Evolutionary conservation across 2,888 invertebrate genomes (phyloP).

Genomic region (Arrhopalites spinosus): DNA sequence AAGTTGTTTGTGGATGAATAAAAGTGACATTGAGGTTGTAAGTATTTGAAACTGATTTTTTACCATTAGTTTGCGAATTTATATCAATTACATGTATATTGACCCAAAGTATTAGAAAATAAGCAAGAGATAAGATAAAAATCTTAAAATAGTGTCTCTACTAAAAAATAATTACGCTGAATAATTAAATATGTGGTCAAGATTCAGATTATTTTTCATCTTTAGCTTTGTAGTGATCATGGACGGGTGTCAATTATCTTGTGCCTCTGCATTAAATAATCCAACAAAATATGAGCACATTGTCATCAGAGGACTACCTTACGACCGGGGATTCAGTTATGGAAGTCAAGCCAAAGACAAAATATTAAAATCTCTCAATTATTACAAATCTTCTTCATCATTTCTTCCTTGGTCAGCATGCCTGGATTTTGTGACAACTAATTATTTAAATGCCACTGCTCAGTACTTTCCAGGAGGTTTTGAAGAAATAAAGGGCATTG

Average conservation of each 20-base stretch:
- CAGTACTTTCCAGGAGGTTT: slow-evolving; percentile 41
- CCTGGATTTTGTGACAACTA: slow-evolving; percentile 33
- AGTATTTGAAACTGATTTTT: too few species aligned
- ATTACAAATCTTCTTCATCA: slow-evolving; percentile 35
- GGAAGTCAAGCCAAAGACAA: slow-evolving; percentile 44
- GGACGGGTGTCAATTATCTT: not conserved
- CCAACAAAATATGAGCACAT: slow-evolving; percentile 15
- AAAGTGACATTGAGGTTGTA: too few species aligned
- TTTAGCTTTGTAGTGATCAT: not conserved
- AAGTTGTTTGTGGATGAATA: too few species aligned
- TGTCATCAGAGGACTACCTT: slow-evolving; percentile 4
- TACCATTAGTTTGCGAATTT: too few species aligned
- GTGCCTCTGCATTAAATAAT: too few species aligned
- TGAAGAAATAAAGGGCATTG: slow-evolving; percentile 49
- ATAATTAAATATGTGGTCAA: not conserved
- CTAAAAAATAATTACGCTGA: too few species aligned
- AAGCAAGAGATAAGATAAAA: too few species aligned
- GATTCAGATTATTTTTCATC: not conserved
- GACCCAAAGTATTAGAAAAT: too few species aligned
- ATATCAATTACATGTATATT: too few species aligned
- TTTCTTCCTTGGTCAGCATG: slow-evolving; percentile 43
- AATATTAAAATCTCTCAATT: slow-evolving; percentile 35
- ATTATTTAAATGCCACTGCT: slow-evolving; percentile 40
- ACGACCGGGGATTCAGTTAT: slow-evolving; percentile 46
- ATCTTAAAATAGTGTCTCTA: too few species aligned